phyloP scores from a whole-genome alignment of 2,888 invertebrate genomes.

The Gymnoscelis rufifasciata region DNA sequence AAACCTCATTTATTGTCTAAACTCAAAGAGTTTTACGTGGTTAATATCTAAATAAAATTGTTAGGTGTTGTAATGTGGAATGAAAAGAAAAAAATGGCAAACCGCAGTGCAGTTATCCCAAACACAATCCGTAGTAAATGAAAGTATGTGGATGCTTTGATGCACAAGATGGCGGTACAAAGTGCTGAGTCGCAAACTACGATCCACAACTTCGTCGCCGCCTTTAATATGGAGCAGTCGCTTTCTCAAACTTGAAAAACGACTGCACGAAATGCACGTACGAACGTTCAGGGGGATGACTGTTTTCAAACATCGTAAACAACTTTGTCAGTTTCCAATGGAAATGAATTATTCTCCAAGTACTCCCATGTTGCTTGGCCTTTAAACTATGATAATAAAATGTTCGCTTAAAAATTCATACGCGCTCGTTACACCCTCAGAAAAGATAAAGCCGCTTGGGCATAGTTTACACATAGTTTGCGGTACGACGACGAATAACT shows the following conservation, averaged over 20 bases:
- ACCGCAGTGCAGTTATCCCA: constrained; percentile 32
- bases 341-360: constrained; percentile 49
- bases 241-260: constrained; percentile 50
- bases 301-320: constrained; percentile 51
- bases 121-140: constrained; percentile 42
- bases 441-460: constrained; percentile 44
- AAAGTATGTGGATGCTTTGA: constrained; percentile 43
- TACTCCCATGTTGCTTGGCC: constrained; percentile 33
- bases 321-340: constrained; percentile 53
- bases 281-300: constrained; percentile 39
- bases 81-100: constrained; percentile 31
- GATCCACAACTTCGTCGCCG: constrained; percentile 49
- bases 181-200: constrained; percentile 44
- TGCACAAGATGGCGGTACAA: constrained; percentile 51
- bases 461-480: constrained; percentile 53
- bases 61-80: neutral
- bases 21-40: too few species aligned
- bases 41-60: too few species aligned
- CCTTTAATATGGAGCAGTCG: constrained; percentile 58
- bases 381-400: constrained; percentile 31
- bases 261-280: constrained; percentile 40
- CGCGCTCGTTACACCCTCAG: constrained; percentile 30
- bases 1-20: too few species aligned
- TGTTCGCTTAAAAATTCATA: constrained; percentile 33
- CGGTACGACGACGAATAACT: constrained; percentile 44